A percentile compares a stretch with the other conserved stretches of the same genome.
Conservation (phyloP, 2,797 vertebrate genomes). For the Phrynocephalus guinanensis region DNA sequence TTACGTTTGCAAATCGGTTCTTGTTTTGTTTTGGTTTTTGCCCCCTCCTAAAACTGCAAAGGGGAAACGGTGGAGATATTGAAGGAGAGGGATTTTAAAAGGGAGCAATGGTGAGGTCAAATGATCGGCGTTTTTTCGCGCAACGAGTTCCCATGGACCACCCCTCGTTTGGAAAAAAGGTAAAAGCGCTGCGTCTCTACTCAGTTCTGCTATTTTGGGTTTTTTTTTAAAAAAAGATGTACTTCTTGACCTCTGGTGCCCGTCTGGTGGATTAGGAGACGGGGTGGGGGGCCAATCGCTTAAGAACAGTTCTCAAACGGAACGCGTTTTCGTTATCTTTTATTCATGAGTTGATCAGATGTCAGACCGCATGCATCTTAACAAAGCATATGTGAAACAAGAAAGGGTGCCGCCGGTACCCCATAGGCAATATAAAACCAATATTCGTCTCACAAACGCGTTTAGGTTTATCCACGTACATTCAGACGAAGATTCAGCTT, state of each 20-base stretch:
- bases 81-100: slow-evolving; percentile 4
- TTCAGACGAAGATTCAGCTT: background rate
- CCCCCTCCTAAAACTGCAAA: background rate
- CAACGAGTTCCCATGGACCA: background rate
- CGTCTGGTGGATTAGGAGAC: background rate
- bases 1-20: background rate
- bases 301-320: too few species aligned
- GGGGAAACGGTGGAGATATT: background rate
- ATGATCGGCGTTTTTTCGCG: background rate
- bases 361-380: too few species aligned
- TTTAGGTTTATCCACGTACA: background rate
- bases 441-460: background rate
- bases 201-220: background rate
- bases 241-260: too few species aligned
- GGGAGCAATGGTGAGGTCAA: slow-evolving; percentile 5
- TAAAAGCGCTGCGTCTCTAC: background rate
- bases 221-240: background rate
- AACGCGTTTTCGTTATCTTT: background rate
- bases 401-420: background rate
- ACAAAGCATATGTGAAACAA: background rate
- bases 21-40: too few species aligned
- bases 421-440: too few species aligned
- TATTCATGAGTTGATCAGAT: background rate
- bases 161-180: background rate
- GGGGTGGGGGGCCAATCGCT: too few species aligned